Conservation (phyloP, 2,797 vertebrate species). For the Limosa lapponica region DNA sequence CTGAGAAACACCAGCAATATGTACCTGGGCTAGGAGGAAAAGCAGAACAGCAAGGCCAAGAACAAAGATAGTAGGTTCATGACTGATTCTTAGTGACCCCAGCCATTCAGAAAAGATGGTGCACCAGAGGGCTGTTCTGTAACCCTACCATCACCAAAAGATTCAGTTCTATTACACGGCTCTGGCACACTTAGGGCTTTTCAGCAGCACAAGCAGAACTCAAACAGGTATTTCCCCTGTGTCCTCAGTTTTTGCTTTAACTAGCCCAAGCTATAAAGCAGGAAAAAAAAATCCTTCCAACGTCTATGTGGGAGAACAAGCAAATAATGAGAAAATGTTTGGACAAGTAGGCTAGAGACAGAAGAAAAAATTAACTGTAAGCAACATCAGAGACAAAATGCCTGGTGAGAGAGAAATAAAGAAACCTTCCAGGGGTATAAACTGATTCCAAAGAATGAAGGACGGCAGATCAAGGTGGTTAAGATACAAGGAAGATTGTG, state of each 20-base stretch:
- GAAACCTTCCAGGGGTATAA: neutral
- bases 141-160: neutral
- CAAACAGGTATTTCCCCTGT: neutral
- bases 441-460: neutral
- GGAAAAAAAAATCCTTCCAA: fast-evolving
- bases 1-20: neutral
- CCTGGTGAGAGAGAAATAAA: neutral
- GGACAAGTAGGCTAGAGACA: neutral
- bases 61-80: neutral
- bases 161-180: neutral
- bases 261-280: neutral
- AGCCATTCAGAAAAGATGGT: neutral
- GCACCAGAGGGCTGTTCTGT: neutral
- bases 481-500: neutral
- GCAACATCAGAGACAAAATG: neutral
- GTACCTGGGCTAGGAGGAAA: neutral
- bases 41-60: neutral
- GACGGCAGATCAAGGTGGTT: neutral
- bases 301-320: neutral
- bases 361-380: neutral
- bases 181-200: neutral
- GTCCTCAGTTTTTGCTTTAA: neutral
- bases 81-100: neutral
- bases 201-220: neutral
- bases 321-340: neutral